Percentiles rank a stretch among this genome's conserved stretches.
Conservation (phyloP, 1,140 invertebrate species). For the Zaprionus capensis region DNA sequence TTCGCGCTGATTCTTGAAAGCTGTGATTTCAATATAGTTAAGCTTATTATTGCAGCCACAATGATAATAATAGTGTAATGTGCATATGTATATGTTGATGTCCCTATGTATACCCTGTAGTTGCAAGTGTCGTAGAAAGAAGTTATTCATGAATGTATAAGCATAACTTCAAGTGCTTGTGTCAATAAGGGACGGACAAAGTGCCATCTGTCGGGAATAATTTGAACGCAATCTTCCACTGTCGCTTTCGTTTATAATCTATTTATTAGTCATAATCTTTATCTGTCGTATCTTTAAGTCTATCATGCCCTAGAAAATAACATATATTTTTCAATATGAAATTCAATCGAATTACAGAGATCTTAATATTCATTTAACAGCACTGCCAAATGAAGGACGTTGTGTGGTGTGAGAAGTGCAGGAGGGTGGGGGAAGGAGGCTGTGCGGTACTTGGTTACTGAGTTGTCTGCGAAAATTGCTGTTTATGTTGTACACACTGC, state of each 20-base stretch:
- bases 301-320: constrained; percentile 6
- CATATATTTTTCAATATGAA: constrained; percentile 32
- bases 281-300: neutral
- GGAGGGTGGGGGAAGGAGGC: neutral
- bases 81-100: neutral
- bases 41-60: constrained; percentile 24
- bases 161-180: too few species aligned
- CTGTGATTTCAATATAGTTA: constrained; percentile 22
- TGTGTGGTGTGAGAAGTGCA: neutral
- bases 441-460: neutral
- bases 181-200: too few species aligned
- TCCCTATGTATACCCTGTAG: neutral
- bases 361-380: constrained; percentile 39
- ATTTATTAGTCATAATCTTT: neutral
- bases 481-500: constrained; percentile 51
- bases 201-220: too few species aligned
- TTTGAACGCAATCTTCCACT: too few species aligned
- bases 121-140: too few species aligned
- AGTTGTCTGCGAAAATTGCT: constrained; percentile 52
- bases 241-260: neutral
- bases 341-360: constrained; percentile 42
- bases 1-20: constrained; percentile 20
- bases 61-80: neutral
- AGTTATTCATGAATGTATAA: too few species aligned
- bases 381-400: neutral